A percentile compares a stretch with the other conserved stretches of the same genome.
phyloP scores from a whole-genome alignment of 2,888 invertebrate genomes.

The Drosophila emarginata region DNA sequence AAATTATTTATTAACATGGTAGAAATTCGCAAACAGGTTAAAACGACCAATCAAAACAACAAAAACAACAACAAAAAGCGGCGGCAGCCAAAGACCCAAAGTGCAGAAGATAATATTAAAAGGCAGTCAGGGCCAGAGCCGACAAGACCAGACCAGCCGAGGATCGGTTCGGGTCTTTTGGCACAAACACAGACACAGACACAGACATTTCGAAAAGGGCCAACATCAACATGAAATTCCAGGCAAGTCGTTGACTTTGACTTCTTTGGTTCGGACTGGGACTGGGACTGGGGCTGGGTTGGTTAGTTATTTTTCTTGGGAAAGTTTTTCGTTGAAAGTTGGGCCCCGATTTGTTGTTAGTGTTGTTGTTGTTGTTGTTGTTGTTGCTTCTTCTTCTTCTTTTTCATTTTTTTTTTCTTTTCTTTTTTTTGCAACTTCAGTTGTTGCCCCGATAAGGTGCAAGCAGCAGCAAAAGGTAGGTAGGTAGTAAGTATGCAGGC shows the following conservation, averaged over 20 bases:
- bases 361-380: constrained; percentile 3
- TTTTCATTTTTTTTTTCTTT: neutral
- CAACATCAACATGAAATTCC: constrained; percentile 79
- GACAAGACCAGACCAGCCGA: constrained; percentile 6
- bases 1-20: constrained; percentile 82
- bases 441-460: constrained; percentile 41
- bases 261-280: constrained; percentile 7
- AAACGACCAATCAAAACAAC: constrained; percentile 76
- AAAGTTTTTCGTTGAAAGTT: constrained; percentile 75
- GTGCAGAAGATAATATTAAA: constrained; percentile 75
- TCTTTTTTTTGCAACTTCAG: constrained; percentile 38
- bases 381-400: constrained; percentile 3
- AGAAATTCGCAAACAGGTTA: constrained; percentile 81
- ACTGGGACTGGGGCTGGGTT: constrained; percentile 7
- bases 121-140: constrained; percentile 61
- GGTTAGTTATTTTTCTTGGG: constrained; percentile 73
- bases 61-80: constrained; percentile 51
- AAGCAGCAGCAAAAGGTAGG: constrained; percentile 2
- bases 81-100: constrained; percentile 70
- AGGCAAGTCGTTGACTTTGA: constrained; percentile 80
- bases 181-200: constrained; percentile 68
- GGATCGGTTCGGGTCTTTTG: constrained; percentile 21
- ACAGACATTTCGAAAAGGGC: constrained; percentile 76
- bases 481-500: constrained; percentile 26
- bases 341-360: constrained; percentile 32